These are phyloP conservation scores for Epizoanthus rinbou DNA, from an alignment of 92 coral and sea anemone species.

Conservation along the genomic window DNA sequence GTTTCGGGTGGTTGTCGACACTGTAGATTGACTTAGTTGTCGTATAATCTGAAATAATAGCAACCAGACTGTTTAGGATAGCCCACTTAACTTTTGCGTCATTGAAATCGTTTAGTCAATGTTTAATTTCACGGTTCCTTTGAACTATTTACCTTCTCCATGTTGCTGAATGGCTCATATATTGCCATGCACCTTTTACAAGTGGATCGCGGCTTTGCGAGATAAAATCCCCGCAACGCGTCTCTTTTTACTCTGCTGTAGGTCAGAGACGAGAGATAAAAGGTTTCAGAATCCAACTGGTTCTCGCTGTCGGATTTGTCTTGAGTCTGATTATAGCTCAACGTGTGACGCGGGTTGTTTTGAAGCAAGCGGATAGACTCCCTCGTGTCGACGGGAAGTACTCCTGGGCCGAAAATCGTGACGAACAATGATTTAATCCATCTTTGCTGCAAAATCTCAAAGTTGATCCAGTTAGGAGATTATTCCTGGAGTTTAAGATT, in stretches of 20 bases:
- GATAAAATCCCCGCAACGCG: conserved; percentile 7
- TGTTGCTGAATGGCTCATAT: neutral
- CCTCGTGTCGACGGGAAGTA: conserved; percentile 12
- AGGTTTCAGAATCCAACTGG: neutral
- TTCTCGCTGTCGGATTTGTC: conserved; percentile 27
- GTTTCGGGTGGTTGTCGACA: neutral
- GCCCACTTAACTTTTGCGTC: conserved; percentile 15
- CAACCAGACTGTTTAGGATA: neutral
- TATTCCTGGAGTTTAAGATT: conserved; percentile 19
- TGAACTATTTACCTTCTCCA: neutral
- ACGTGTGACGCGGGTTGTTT: neutral
- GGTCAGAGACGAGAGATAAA: conserved; percentile 17
- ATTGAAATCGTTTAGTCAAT: conserved; percentile 25
- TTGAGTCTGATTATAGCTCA: neutral
- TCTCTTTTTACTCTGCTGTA: conserved; percentile 26
- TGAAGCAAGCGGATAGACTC: conserved; percentile 6
- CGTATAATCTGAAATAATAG: neutral
- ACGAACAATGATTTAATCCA: neutral
- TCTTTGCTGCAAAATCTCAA: conserved; percentile 21
- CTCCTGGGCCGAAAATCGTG: neutral
- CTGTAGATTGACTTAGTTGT: neutral
- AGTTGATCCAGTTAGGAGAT: conserved; percentile 22
- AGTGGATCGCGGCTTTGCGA: conserved; percentile 10
- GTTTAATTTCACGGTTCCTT: conserved; percentile 19
- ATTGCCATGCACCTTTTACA: conserved; percentile 17